These are phyloP conservation scores for Cossypha caffra DNA, from an alignment of 2,797 vertebrate species.

Conservation along the genomic window DNA sequence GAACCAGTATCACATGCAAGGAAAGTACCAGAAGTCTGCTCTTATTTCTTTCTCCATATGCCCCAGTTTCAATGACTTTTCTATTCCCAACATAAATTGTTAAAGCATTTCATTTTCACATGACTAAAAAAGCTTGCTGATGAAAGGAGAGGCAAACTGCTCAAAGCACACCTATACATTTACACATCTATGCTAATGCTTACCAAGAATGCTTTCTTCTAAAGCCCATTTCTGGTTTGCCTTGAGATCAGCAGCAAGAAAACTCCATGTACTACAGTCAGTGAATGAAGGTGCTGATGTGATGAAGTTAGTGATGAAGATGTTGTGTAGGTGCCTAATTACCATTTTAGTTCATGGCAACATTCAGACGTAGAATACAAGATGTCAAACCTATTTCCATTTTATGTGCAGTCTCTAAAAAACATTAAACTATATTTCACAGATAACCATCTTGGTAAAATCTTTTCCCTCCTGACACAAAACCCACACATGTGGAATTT, in stretches of 20 bases:
- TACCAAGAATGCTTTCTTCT: conserved; percentile 18
- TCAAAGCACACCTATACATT: not conserved
- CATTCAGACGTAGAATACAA: not conserved
- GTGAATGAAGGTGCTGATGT: conserved; percentile 24
- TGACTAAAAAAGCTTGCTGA: not conserved
- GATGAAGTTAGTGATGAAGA: not conserved
- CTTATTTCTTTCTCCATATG: not conserved
- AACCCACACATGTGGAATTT: not conserved
- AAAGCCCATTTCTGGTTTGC: not conserved
- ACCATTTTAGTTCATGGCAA: not conserved
- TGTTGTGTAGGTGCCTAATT: conserved; percentile 48
- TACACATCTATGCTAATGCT: not conserved
- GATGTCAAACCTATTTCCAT: not conserved
- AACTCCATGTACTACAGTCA: not conserved
- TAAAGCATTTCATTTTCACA: conserved; percentile 9
- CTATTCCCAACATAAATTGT: not conserved
- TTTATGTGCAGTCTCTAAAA: not conserved
- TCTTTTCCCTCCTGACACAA: not conserved
- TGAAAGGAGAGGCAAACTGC: conserved; percentile 53
- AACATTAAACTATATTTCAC: not conserved
- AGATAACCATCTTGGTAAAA: not conserved
- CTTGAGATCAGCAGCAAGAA: conserved; percentile 33
- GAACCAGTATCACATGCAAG: not conserved
- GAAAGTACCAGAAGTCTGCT: not conserved
- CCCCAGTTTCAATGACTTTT: not conserved